Conservation (phyloP, 2,888 invertebrate genomes). For the Scaptomyza parva region DNA sequence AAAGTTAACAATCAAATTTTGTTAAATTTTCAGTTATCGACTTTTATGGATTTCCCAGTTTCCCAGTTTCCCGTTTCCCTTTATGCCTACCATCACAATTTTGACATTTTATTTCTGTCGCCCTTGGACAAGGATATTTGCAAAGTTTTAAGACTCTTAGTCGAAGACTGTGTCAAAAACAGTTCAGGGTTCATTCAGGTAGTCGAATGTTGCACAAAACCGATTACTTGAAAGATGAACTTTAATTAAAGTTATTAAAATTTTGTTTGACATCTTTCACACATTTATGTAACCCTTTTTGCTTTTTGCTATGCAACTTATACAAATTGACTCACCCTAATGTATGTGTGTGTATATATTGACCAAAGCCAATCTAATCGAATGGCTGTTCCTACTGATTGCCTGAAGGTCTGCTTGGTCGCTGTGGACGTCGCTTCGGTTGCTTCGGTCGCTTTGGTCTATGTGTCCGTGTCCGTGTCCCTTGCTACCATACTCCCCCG, state of each 20-base stretch:
- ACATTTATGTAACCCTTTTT: neutral
- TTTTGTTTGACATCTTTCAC: neutral
- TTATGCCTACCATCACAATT: too few relatives aligned
- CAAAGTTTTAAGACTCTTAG: too few relatives aligned
- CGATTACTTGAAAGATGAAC: too few relatives aligned
- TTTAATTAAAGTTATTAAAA: too few relatives aligned
- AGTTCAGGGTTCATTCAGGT: too few relatives aligned
- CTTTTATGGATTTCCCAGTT: neutral
- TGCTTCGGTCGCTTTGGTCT: neutral
- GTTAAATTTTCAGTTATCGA: neutral
- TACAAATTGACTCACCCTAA: slow-evolving; percentile 18
- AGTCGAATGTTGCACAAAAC: too few relatives aligned
- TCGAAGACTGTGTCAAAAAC: too few relatives aligned
- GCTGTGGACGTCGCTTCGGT: neutral
- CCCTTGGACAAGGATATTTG: too few relatives aligned
- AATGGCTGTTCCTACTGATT: slow-evolving; percentile 31
- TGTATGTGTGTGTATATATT: neutral
- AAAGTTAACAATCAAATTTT: too few relatives aligned
- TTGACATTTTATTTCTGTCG: too few relatives aligned
- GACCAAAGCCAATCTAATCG: slow-evolving; percentile 1
- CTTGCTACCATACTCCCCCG: neutral
- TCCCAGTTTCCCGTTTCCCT: too few relatives aligned
- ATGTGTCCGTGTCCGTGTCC: too few relatives aligned
- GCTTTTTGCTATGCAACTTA: neutral
- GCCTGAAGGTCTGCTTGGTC: slow-evolving; percentile 37